Evolutionary conservation across 2,113 vertebrate genomes (phyloP).

Genomic region (Apus apus): DNA sequence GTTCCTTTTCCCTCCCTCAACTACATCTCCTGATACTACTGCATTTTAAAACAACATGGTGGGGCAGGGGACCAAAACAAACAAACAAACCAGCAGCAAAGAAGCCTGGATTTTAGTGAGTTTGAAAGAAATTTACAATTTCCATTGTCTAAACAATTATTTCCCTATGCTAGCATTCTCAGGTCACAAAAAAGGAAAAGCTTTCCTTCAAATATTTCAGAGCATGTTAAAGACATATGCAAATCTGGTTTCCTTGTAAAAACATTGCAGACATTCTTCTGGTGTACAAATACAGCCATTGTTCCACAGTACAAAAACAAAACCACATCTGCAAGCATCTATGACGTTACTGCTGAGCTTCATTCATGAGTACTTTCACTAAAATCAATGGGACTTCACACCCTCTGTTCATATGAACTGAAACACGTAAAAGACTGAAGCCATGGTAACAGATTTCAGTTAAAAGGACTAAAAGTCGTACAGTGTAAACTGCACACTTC

Average conservation of each 20-base stretch:
- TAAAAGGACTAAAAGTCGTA: neutral
- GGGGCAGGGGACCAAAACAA: too few species aligned
- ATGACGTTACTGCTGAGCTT: neutral
- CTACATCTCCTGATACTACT: neutral
- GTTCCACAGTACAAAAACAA: neutral
- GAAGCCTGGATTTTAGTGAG: neutral
- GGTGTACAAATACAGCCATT: neutral
- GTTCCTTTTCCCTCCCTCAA: neutral
- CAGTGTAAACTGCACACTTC: neutral
- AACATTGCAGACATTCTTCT: slow-evolving; percentile 1
- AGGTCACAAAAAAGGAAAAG: neutral
- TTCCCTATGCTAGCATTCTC: neutral
- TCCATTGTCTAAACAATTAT: neutral
- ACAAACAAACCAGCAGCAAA: neutral
- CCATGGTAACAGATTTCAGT: neutral
- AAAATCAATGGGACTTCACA: slow-evolving; percentile 34
- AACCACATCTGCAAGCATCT: slow-evolving; percentile 20
- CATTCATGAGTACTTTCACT: slow-evolving; percentile 31
- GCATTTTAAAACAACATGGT: neutral
- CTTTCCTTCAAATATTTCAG: neutral
- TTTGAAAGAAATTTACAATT: neutral
- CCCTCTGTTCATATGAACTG: neutral
- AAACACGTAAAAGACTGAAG: neutral
- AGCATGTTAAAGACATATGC: neutral
- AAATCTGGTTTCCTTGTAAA: slow-evolving; percentile 2